Percentiles rank a stretch among this genome's conserved stretches.
phyloP scores from a whole-genome alignment of 2,797 vertebrate species.

The Bryconaethiops microstoma region DNA sequence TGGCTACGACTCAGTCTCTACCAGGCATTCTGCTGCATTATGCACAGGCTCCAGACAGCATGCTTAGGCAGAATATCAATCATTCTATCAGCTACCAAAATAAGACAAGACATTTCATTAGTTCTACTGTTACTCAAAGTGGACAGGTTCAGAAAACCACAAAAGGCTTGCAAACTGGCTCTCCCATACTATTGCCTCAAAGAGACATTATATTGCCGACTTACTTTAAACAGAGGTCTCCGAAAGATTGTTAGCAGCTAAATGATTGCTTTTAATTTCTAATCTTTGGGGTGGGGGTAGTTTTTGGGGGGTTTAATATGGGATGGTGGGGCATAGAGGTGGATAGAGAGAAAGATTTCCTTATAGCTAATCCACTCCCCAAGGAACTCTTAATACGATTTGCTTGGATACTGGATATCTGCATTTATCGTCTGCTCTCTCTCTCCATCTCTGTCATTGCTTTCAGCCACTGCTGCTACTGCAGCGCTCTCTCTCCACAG shows the following conservation, averaged over 20 bases:
- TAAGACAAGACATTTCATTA: conserved; percentile 74
- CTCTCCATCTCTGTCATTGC: conserved; percentile 11
- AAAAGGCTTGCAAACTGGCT: conserved; percentile 70
- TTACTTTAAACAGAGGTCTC: conserved; percentile 65
- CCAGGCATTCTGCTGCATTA: conserved; percentile 78
- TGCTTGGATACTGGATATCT: conserved; percentile 68
- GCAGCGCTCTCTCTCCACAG: conserved; percentile 64
- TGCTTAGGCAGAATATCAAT: conserved; percentile 82
- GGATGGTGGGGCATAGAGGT: conserved; percentile 3
- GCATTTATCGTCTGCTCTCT: conserved; percentile 62
- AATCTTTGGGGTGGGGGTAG: conserved; percentile 71
- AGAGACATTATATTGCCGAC: conserved; percentile 71
- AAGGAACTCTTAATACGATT: conserved; percentile 69
- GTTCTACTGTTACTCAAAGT: conserved; percentile 70
- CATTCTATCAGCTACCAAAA: conserved; percentile 77
- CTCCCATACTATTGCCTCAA: conserved; percentile 67
- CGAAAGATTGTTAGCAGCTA: conserved; percentile 83
- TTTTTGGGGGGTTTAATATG: conserved; percentile 61
- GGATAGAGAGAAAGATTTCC: conserved; percentile 66
- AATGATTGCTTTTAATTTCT: conserved; percentile 78
- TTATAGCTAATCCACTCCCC: conserved; percentile 74
- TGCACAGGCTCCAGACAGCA: conserved; percentile 79
- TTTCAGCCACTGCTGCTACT: conserved; percentile 57
- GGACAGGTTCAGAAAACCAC: conserved; percentile 66
- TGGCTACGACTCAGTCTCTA: conserved; percentile 77